A percentile compares a stretch with the other conserved stretches of the same genome.
Evolutionary conservation across 2,797 vertebrate genomes (phyloP).

Genomic region (Chelidonichthys spinosus): DNA sequence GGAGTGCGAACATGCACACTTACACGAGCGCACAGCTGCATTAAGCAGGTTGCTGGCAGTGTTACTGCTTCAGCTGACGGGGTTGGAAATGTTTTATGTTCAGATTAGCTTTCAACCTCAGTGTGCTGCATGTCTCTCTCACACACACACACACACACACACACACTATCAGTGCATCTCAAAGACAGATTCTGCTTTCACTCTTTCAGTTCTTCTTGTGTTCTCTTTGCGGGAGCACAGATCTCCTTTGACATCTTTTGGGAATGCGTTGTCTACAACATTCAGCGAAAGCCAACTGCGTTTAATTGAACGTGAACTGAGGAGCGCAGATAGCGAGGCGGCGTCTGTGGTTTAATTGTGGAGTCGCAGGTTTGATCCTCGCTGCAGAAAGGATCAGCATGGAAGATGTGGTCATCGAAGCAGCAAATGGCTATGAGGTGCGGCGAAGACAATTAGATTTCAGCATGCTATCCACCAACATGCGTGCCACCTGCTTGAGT

Average conservation of each 20-base stretch:
- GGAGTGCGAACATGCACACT: background rate
- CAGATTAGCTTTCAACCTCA: constrained; percentile 53
- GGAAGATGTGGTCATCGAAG: constrained; percentile 19
- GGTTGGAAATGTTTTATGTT: constrained; percentile 53
- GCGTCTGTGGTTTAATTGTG: background rate
- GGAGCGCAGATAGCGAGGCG: background rate
- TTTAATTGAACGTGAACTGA: constrained; percentile 36
- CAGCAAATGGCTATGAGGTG: constrained; percentile 21
- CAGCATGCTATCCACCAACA: background rate
- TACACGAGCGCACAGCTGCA: constrained; percentile 15
- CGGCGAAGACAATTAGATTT: constrained; percentile 7
- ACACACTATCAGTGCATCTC: constrained; percentile 5
- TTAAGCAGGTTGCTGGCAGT: constrained; percentile 35
- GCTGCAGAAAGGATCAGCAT: background rate
- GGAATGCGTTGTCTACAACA: constrained; percentile 33
- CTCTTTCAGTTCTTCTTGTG: constrained; percentile 12
- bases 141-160: background rate
- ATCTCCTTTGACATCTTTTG: constrained; percentile 33
- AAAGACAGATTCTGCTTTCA: constrained; percentile 18
- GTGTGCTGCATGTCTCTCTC: constrained; percentile 32
- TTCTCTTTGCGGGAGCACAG: constrained; percentile 25
- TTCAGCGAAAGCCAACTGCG: constrained; percentile 14
- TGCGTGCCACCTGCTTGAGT: background rate
- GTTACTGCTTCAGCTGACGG: constrained; percentile 43
- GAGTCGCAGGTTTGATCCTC: constrained; percentile 27